Evolutionary conservation across 2,797 vertebrate species (phyloP).

Genomic region (Champsocephalus gunnari): DNA sequence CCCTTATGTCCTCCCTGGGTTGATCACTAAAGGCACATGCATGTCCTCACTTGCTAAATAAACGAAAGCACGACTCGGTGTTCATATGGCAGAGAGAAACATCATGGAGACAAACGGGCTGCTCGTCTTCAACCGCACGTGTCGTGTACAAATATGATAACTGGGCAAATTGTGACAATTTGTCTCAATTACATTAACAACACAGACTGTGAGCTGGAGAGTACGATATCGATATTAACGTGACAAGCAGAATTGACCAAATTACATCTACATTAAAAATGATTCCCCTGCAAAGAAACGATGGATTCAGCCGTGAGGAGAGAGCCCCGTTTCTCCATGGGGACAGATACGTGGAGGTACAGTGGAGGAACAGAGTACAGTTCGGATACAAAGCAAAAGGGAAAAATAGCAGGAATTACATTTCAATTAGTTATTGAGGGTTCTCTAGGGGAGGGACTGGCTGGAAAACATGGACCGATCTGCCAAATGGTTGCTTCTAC

Average conservation of each 20-base stretch:
- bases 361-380: constrained; percentile 3
- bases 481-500: constrained; percentile 42
- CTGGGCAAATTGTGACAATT: constrained; percentile 59
- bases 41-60: constrained; percentile 21
- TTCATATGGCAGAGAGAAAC: constrained; percentile 20
- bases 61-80: constrained; percentile 27
- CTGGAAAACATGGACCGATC: constrained; percentile 57
- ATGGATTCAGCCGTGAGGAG: constrained; percentile 66
- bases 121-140: constrained; percentile 1
- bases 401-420: constrained; percentile 60
- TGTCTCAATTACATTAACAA: constrained; percentile 68
- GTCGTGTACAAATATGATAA: constrained; percentile 54
- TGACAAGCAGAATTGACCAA: constrained; percentile 66
- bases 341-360: constrained; percentile 35
- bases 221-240: constrained; percentile 64
- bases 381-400: constrained; percentile 59
- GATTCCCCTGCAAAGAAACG: constrained; percentile 54
- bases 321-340: constrained; percentile 50
- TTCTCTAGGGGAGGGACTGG: constrained; percentile 49
- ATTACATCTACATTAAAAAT: constrained; percentile 70
- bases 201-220: constrained; percentile 46
- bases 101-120: constrained; percentile 32
- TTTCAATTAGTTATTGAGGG: constrained; percentile 69
- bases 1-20: not conserved
- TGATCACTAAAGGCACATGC: not conserved